These are phyloP conservation scores for Egretta garzetta DNA, from an alignment of 2,113 vertebrate species.

Conservation along the genomic window DNA sequence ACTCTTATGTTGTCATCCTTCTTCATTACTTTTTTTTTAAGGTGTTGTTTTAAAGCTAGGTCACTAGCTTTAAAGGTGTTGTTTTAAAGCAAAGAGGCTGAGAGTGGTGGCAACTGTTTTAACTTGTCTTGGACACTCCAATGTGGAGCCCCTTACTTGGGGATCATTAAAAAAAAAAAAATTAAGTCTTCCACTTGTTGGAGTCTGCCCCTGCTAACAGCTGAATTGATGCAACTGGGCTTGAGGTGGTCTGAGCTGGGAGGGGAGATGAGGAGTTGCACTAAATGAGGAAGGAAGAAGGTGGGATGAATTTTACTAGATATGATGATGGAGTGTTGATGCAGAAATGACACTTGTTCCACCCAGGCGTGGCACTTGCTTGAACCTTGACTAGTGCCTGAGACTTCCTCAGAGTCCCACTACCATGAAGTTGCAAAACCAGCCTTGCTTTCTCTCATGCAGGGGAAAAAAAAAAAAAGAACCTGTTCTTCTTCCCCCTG, in stretches of 20 bases:
- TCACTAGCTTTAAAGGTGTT: not conserved
- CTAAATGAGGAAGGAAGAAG: not conserved
- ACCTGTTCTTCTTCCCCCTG: not conserved
- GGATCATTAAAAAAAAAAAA: not conserved
- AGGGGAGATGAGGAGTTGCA: not conserved
- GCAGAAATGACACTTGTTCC: not conserved
- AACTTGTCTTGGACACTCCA: not conserved
- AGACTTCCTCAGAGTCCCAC: not conserved
- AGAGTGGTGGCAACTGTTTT: not conserved
- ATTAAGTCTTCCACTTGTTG: not conserved
- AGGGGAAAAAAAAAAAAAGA: not conserved
- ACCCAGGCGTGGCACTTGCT: not conserved
- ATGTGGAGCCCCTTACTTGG: not conserved
- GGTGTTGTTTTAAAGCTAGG: not conserved
- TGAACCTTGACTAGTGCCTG: not conserved
- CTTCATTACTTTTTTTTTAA: not conserved
- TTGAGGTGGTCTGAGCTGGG: not conserved
- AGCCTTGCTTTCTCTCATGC: not conserved
- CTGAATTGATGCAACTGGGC: not conserved
- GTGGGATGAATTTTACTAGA: not conserved
- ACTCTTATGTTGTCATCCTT: not conserved
- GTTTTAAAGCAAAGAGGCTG: not conserved
- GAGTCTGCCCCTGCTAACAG: not conserved
- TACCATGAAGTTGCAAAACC: not conserved
- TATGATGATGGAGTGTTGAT: not conserved